Conservation (phyloP, 2,888 invertebrate species). For the Nemapogon koenigi region DNA sequence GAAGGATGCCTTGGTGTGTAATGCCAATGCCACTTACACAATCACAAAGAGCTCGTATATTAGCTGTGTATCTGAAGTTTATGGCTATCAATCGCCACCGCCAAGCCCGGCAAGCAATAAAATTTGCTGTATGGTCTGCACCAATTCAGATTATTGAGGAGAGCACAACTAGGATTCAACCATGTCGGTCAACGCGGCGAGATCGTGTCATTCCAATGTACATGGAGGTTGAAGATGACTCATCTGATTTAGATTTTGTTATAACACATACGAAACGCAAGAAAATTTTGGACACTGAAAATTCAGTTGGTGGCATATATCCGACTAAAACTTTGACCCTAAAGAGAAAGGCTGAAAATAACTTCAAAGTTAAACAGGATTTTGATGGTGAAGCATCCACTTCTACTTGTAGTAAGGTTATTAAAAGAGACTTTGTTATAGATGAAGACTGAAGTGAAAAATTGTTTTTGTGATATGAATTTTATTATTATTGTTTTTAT, state of each 20-base stretch:
- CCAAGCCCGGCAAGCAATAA: constrained; percentile 41
- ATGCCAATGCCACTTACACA: constrained; percentile 37
- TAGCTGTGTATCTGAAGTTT: constrained; percentile 49
- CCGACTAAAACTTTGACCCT: constrained; percentile 41
- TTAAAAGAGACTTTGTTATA: no score
- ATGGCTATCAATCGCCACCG: constrained; percentile 49
- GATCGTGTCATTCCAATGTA: constrained; percentile 49
- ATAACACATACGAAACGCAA: no score
- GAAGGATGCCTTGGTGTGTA: constrained; percentile 54
- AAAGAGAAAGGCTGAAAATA: constrained; percentile 45
- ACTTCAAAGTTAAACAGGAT: no score
- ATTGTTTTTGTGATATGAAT: no score
- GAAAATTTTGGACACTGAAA: no score
- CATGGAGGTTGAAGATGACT: constrained; percentile 51
- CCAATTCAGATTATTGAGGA: constrained; percentile 51
- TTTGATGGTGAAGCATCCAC: no score
- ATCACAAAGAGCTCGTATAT: constrained; percentile 44
- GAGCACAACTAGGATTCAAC: constrained; percentile 37
- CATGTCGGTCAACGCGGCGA: constrained; percentile 46
- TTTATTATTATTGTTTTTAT: no score
- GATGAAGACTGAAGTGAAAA: no score
- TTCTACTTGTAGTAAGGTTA: no score
- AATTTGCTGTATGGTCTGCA: constrained; percentile 46
- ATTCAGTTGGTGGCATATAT: constrained; percentile 27
- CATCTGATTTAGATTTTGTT: constrained; percentile 47